Evolutionary conservation across 1,140 invertebrate species (phyloP).

Genomic region (Temnothorax longispinosus): DNA sequence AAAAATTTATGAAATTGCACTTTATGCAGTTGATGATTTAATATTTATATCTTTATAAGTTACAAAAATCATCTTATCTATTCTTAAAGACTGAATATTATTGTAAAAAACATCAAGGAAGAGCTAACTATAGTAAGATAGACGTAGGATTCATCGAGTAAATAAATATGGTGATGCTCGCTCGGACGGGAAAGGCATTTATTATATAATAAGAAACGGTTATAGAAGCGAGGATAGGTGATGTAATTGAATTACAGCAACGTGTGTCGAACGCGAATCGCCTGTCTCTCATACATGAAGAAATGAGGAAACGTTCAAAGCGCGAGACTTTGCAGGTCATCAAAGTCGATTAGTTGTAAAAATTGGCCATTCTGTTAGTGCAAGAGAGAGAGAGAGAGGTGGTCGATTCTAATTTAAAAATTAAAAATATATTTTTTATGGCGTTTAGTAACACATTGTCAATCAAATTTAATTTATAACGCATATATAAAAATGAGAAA

Average conservation of each 20-base stretch:
- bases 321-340: background rate
- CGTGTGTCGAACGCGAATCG: background rate
- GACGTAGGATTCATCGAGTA: background rate
- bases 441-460: background rate
- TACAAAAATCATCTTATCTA: background rate
- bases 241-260: slow-evolving; percentile 27
- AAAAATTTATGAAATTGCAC: background rate
- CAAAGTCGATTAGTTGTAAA: background rate
- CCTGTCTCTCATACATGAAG: background rate
- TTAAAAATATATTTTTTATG: background rate
- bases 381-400: background rate
- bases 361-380: background rate
- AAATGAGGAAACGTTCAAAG: background rate
- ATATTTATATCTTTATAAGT: slow-evolving; percentile 4
- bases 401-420: background rate
- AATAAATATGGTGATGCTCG: background rate
- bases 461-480: background rate
- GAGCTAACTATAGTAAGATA: background rate
- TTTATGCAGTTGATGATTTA: background rate
- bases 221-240: slow-evolving; percentile 14
- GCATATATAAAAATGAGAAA: background rate
- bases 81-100: background rate
- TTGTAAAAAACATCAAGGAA: background rate
- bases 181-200: background rate
- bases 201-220: slow-evolving; percentile 37